Evolutionary conservation across 92 coral and sea anemone genomes (phyloP), one percentile per base, ranked within the genome.

Genomic region (Pocillopora meandrina): DNA sequence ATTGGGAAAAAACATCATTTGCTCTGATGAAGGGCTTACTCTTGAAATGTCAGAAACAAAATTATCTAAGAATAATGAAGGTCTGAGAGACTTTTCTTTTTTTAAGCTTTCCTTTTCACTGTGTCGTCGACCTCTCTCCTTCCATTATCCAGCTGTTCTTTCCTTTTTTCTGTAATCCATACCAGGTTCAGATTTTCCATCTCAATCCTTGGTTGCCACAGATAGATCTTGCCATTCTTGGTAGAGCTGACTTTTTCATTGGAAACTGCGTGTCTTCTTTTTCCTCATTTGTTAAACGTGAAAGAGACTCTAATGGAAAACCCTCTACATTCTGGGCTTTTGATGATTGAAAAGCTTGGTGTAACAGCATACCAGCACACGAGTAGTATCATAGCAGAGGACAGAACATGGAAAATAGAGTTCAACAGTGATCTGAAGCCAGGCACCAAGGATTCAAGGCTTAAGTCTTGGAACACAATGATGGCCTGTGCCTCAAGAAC

Each of bases 191-290:
- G 61, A 91, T 92, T 52, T 82, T 87, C 67, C 93, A 94, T 86
- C 79, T 87, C 1, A 94, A 94, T 42, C 98, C 98, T 17, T 85
- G 86, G 85, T 84, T 95, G 19, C 98, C 96, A 10, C 96, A 92
- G 79, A 33, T 95, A 20, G 98, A 92, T 65, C 89, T 92, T 18
- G 96, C 92, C 15, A 93, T 95, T 52, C 94, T 95, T 26, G 98
- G 90, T 34, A 90, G 89, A 85, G 88, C 98, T n/a, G 86, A 92
- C 87, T 86, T 90, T 70, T 95, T 95, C 74, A 95, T 95, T 42
- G 98, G 98, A 14, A 95, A 94, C 76, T 94, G 95, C 63, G 93
- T 94, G n/a, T 94, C 98, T 15, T 94, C 98, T 1, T 94, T 94
- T 70, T 87, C 95, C 1, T 92, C 98, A 7, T 93, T 92, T 78